phyloP scores from a whole-genome alignment of 2,888 invertebrate genomes.

The Galerucella pusilla region DNA sequence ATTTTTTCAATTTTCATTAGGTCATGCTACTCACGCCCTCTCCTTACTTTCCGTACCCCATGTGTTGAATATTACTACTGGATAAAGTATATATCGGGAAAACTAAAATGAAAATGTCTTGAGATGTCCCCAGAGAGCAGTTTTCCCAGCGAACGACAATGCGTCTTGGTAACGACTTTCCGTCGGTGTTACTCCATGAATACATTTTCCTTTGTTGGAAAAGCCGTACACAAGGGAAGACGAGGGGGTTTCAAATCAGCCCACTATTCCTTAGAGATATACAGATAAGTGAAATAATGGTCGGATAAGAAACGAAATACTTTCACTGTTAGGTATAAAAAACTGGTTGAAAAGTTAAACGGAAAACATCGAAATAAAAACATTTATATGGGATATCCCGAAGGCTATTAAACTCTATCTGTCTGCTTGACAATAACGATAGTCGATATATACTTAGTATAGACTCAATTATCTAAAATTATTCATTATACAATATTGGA shows the following conservation, averaged over 20 bases:
- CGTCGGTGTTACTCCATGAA: conserved; percentile 59
- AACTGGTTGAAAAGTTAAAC: neutral
- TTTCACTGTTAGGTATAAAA: neutral
- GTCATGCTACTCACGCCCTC: neutral
- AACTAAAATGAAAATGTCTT: conserved; percentile 65
- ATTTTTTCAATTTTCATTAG: conserved; percentile 9
- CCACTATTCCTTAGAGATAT: conserved; percentile 8
- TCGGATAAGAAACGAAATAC: conserved; percentile 6
- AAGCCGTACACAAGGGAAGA: conserved; percentile 18
- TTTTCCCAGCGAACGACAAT: conserved; percentile 65
- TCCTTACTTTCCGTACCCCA: conserved; percentile 42
- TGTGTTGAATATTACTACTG: conserved; percentile 54
- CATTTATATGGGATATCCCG: neutral
- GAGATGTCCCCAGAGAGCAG: conserved; percentile 62
- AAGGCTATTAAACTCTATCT: neutral
- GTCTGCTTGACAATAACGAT: neutral
- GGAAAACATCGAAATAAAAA: neutral
- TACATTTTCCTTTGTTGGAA: conserved; percentile 55
- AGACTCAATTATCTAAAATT: neutral
- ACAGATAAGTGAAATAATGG: conserved; percentile 17
- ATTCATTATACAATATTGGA: too few species aligned
- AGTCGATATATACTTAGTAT: neutral
- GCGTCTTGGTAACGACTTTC: conserved; percentile 65
- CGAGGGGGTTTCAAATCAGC: conserved; percentile 3
- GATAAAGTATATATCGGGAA: conserved; percentile 56